These are phyloP conservation scores for Odocoileus virginianus DNA, from an alignment of 2,113 vertebrate species.

Conservation along the genomic window DNA sequence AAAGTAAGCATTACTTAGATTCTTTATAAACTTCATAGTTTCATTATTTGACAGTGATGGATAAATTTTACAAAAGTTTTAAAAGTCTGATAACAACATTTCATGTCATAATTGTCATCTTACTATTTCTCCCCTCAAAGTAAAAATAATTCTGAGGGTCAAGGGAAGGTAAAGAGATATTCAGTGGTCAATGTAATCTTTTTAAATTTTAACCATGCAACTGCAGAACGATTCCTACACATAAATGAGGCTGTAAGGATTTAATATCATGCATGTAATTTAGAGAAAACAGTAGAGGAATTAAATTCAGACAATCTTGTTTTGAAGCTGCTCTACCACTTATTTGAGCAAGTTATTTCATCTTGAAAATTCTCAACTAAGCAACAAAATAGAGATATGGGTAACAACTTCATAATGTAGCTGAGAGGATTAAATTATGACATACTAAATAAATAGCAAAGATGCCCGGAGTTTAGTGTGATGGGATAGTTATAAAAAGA, in stretches of 20 bases:
- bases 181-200: neutral
- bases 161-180: neutral
- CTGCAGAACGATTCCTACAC: constrained; percentile 51
- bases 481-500: constrained; percentile 16
- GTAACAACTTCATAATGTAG: neutral
- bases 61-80: neutral
- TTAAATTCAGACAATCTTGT: neutral
- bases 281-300: constrained; percentile 56
- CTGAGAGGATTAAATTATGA: neutral
- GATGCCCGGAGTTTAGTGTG: constrained; percentile 27
- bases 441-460: neutral
- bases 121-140: neutral
- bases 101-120: neutral
- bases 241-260: neutral
- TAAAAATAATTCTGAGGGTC: neutral
- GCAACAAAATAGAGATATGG: neutral
- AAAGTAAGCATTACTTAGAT: neutral
- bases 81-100: neutral
- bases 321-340: neutral
- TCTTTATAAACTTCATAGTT: neutral
- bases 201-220: neutral
- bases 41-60: neutral
- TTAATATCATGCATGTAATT: constrained; percentile 54
- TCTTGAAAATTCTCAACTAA: neutral
- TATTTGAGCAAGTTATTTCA: neutral